phyloP scores from a whole-genome alignment of 2,797 vertebrate species.

The Helicolenus hilgendorfi region DNA sequence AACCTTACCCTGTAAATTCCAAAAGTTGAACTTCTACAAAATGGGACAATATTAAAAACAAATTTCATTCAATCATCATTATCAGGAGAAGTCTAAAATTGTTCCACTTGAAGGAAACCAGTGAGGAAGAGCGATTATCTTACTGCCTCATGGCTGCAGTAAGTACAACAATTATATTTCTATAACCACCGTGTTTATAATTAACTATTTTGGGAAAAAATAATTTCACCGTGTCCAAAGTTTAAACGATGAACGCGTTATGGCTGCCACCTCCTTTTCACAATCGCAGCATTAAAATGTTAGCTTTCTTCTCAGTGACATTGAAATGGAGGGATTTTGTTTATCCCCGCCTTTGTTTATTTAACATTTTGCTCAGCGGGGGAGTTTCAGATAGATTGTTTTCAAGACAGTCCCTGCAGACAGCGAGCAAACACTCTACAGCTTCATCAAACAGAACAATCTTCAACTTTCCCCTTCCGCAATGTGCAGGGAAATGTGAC shows the following conservation, averaged over 20 bases:
- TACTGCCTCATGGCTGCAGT: not conserved
- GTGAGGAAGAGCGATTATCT: not conserved
- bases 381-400: constrained; percentile 93
- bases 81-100: constrained; percentile 6
- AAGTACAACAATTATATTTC: constrained; percentile 4
- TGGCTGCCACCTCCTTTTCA: constrained; percentile 78
- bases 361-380: constrained; percentile 93
- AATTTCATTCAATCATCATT: not conserved
- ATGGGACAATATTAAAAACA: not conserved
- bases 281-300: constrained; percentile 87
- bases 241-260: constrained; percentile 81
- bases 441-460: constrained; percentile 93
- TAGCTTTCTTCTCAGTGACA: constrained; percentile 92
- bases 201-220: constrained; percentile 69
- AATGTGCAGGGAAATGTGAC: constrained; percentile 87
- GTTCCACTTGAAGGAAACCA: constrained; percentile 2
- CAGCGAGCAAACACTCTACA: constrained; percentile 92
- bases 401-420: constrained; percentile 93
- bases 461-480: constrained; percentile 91
- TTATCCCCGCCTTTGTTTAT: constrained; percentile 93
- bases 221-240: constrained; percentile 79
- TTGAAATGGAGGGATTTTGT: constrained; percentile 93
- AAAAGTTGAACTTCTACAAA: not conserved
- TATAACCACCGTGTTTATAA: constrained; percentile 60
- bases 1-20: not conserved